Conservation (phyloP, 2,113 vertebrate species). For the Tinamus guttatus region DNA sequence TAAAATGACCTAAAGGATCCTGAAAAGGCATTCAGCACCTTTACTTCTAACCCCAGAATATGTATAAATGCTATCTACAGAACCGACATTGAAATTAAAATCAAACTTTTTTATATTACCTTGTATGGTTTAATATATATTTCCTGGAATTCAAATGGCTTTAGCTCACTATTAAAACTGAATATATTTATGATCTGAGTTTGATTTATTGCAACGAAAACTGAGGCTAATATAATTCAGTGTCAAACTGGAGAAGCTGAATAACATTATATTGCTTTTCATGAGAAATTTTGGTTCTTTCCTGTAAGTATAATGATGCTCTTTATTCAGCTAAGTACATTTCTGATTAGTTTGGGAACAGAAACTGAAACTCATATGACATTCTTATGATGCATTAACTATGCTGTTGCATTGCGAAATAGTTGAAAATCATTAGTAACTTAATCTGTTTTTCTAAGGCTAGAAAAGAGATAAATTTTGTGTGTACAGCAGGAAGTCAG, state of each 20-base stretch:
- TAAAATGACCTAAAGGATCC: background rate
- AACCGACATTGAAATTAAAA: rapidly evolving
- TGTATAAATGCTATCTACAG: rapidly evolving
- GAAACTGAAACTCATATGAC: background rate
- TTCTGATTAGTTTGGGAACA: background rate
- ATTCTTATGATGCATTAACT: background rate
- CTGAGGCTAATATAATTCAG: background rate
- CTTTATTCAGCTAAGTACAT: background rate
- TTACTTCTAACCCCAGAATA: background rate
- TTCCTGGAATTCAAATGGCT: background rate
- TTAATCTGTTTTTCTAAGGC: background rate
- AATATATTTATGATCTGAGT: background rate
- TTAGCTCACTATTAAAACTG: rapidly evolving
- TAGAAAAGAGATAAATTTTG: background rate
- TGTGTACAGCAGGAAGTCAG: background rate
- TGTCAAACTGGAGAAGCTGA: background rate
- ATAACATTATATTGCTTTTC: background rate
- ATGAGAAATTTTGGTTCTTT: background rate
- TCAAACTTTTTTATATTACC: background rate
- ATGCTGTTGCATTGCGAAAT: background rate
- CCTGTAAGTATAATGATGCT: background rate
- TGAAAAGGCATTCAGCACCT: rapidly evolving
- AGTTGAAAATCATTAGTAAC: background rate
- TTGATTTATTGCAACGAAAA: background rate
- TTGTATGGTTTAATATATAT: background rate